Conservation (phyloP, 2,113 vertebrate genomes). For the Microtus pennsylvanicus region DNA sequence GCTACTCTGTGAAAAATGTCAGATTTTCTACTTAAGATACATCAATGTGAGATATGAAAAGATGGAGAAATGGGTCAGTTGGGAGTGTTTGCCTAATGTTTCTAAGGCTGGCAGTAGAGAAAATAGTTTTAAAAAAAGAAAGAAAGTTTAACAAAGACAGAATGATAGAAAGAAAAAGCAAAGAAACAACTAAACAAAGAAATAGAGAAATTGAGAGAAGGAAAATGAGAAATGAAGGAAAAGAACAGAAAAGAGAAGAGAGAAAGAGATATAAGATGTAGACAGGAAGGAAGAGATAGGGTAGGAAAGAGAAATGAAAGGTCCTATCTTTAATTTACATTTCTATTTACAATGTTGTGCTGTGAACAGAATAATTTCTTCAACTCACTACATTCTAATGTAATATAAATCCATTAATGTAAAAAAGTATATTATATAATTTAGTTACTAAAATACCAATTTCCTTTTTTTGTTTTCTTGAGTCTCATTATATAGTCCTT, state of each 20-base stretch:
- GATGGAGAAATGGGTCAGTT: too few relatives aligned
- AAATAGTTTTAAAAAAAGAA: background rate
- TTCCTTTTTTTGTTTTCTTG: background rate
- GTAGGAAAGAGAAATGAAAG: background rate
- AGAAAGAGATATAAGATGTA: too few relatives aligned
- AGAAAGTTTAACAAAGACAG: background rate
- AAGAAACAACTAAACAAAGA: background rate
- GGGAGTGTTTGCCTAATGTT: background rate
- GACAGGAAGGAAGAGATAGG: background rate
- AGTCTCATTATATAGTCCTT: background rate
- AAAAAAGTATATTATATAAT: background rate
- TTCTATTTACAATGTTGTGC: background rate
- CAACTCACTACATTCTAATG: background rate
- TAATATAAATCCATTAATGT: background rate
- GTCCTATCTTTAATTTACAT: background rate
- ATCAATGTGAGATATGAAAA: background rate
- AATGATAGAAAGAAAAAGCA: too few relatives aligned
- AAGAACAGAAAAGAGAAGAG: background rate
- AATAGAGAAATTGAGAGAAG: background rate
- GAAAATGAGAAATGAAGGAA: background rate
- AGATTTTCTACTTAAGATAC: background rate
- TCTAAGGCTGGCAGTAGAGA: background rate
- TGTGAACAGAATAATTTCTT: background rate
- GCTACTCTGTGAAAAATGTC: background rate
- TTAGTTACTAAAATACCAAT: background rate